Base-by-base conservation (phyloP, 2,888 invertebrate species). In the Noctua fimbriata region DNA sequence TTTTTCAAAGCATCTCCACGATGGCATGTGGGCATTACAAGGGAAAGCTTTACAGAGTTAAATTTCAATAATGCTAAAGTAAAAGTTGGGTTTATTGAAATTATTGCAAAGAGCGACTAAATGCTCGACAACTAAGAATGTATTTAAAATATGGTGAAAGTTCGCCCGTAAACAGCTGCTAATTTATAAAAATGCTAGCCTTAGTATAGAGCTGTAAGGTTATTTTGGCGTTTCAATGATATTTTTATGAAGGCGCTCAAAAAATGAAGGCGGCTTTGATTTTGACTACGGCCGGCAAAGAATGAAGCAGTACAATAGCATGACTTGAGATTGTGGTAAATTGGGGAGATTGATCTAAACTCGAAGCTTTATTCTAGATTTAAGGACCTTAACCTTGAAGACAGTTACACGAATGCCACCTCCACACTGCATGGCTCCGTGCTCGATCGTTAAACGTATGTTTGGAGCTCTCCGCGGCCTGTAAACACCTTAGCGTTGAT, bases 401-500 rank as follows among this genome's bases (percentile, higher is more conserved):
- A 44, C 32, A n/a, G 63, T 75, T 10, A 16, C 14, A 12, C 2
- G 5, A 58, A 81, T 87, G 67, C 87, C 87, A 52, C 79, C 73
- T 87, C 87, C 73, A 76, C n/a, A 47, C 18, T 47, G 10, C 41
- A 47, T 72, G n/a, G 60, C 63, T 87, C 69, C 41, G 24, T 36
- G 81, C 32, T 21, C 16, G 32, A 63, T 87, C 88, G 80, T 88
- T 81, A 87, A 83, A 80, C 70, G 76, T 77, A 65, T 85, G 84
- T 85, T 89, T 78, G 82, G 80, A 85, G 81, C 79, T 85, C 67
- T 76, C 79, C 69, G 86, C 79, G 69, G 71, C 78, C 77, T 82
- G 89, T 88, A 88, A 89, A 89, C 89, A 89, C 84, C 82, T 86
- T 78, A 78, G 58, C 74, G 78, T 84, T 83, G 85, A 89, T 86